Evolutionary conservation across 2,797 vertebrate species (phyloP).

Genomic region (Falco concolor): DNA sequence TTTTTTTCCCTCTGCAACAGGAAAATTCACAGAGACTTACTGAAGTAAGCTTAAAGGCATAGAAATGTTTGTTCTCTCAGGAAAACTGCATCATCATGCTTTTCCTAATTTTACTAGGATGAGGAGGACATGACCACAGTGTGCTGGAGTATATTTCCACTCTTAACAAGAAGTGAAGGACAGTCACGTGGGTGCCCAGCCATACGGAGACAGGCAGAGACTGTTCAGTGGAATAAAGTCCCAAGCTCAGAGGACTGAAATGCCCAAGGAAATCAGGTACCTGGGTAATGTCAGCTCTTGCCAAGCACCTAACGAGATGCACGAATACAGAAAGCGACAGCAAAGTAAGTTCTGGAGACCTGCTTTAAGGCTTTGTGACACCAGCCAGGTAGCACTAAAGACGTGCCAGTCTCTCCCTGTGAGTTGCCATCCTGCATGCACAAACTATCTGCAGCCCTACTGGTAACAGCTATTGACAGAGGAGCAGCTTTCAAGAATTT

Average conservation of each 20-base stretch:
- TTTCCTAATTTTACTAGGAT: background rate
- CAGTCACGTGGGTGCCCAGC: background rate
- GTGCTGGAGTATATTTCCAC: background rate
- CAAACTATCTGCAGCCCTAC: background rate
- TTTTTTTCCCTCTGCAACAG: background rate
- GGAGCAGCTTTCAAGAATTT: background rate
- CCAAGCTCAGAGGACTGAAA: background rate
- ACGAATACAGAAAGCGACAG: background rate
- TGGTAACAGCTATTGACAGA: background rate
- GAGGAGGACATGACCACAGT: background rate
- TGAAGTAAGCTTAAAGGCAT: background rate
- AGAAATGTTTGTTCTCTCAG: background rate
- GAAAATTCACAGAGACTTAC: background rate
- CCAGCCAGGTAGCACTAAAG: background rate
- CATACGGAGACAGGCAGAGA: background rate
- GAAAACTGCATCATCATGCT: background rate
- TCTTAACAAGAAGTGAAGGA: background rate
- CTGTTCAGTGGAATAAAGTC: background rate
- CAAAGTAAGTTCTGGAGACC: conserved; percentile 5
- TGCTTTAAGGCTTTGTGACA: background rate
- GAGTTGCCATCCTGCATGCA: background rate
- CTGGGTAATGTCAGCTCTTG: background rate
- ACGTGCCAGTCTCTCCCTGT: background rate
- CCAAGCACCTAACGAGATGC: background rate
- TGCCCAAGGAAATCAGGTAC: background rate